These are phyloP conservation scores for Ephialtes manifestator DNA, from an alignment of 2,888 invertebrate genomes.

Conservation along the genomic window DNA sequence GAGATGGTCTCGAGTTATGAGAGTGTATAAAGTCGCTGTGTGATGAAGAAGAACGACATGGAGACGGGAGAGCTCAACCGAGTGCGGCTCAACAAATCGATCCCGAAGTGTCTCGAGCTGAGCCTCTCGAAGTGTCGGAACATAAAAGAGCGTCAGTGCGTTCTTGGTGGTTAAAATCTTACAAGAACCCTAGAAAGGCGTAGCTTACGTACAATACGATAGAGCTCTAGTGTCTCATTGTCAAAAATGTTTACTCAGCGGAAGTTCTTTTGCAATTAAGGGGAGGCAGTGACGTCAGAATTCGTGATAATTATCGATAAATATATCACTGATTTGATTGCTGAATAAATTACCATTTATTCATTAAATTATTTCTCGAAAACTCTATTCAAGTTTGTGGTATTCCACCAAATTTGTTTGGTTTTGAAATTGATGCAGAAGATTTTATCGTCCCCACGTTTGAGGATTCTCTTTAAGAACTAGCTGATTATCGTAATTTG, in stretches of 20 bases:
- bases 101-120: slow-evolving; percentile 30
- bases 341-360: no score
- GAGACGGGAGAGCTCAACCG: slow-evolving; percentile 1
- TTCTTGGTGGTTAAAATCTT: slow-evolving; percentile 8
- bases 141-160: slow-evolving; percentile 7
- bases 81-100: slow-evolving; percentile 42
- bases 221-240: neutral
- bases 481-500: no score
- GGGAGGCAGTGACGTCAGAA: no score
- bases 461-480: no score
- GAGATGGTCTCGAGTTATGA: slow-evolving; percentile 39
- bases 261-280: neutral
- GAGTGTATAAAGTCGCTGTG: slow-evolving; percentile 28
- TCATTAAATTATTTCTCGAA: no score
- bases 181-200: neutral
- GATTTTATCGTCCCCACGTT: no score
- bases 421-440: no score
- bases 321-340: no score
- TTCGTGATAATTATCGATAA: no score
- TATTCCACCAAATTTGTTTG: no score
- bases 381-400: no score
- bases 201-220: neutral
- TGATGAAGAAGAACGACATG: slow-evolving; percentile 5
- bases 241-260: neutral
- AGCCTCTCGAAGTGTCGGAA: slow-evolving; percentile 37